Percentiles rank a stretch among this genome's conserved stretches.
Conservation (phyloP, 2,113 vertebrate genomes). For the Numenius arquata region DNA sequence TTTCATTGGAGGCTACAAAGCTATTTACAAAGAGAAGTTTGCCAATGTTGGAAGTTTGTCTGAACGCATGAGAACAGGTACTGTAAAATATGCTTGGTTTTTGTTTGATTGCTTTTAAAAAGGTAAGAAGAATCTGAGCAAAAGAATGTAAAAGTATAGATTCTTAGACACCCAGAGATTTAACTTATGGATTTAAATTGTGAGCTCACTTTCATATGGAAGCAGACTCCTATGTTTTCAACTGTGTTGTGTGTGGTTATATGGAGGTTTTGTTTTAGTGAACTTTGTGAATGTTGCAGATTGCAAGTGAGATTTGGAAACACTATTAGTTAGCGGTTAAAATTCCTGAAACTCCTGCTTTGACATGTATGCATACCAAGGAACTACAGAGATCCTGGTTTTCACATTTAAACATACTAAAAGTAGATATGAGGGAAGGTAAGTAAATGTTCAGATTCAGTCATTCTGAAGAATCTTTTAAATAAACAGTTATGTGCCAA, state of each 20-base stretch:
- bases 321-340: not conserved
- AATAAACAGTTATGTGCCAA: not conserved
- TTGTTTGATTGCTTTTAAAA: not conserved
- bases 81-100: not conserved
- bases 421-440: not conserved
- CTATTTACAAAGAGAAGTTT: conserved; percentile 79
- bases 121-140: not conserved
- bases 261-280: not conserved
- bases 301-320: not conserved
- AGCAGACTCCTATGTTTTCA: not conserved
- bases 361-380: not conserved
- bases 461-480: not conserved
- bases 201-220: not conserved
- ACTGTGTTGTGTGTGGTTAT: not conserved
- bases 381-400: not conserved
- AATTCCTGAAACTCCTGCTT: not conserved
- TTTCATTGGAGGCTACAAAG: conserved; percentile 83
- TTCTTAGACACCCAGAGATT: not conserved
- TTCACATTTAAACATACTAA: not conserved
- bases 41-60: conserved; percentile 71
- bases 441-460: not conserved
- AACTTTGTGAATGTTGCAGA: not conserved
- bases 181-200: not conserved
- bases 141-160: not conserved
- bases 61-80: conserved; percentile 82